Base-by-base conservation (phyloP, 2,797 vertebrate species). In the Gobionotothen gibberifrons region DNA sequence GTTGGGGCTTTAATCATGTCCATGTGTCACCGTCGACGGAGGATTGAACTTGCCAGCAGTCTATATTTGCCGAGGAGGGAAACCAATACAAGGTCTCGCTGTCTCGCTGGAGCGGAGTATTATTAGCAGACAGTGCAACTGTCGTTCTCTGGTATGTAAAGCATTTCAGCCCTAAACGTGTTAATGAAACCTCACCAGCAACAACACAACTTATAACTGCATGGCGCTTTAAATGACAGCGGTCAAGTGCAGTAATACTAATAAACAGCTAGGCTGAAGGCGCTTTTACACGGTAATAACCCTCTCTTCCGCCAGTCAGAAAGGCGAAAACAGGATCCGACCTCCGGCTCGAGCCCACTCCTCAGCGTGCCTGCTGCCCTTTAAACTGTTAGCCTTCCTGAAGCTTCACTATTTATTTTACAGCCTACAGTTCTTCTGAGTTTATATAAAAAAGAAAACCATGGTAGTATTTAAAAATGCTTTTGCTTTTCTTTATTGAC, bases 141-240 rank as follows among this genome's bases (percentile, higher is more conserved):
- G 92, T 92, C 89, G 92, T 86, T 84, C 81, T 89, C 88, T 93
- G 95, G 95, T 95, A 95, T 95, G 95, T 95, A 85, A 92, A 94
- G 85, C 93, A 93, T 95, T 93, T 92, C 71, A 87, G 86, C 83
- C 90, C 78, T 86, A 72, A 90, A 87, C 76, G 83, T 76, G 89
- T 83, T 71, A 86, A 84, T 76, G 82, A 72, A 83, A 48, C 53
- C 12, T 22, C 64, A 42, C 64, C 36, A 36, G 67, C 58, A 48
- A 59, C 17, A 2, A 64, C 74, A 66, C 60, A 52, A 42, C 47
- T 9, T 39, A 1, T 9, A 14, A 36, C 10, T 13, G 40, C 62
- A 14, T 51, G n/a, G 76, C 8, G 61, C 54, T 75, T 76, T 81
- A 22, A 71, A 72, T 61, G 80, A 68, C 79, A 85, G 83, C 75